phyloP scores from a whole-genome alignment of 2,797 vertebrate species.

The Ambastaia sidthimunki region DNA sequence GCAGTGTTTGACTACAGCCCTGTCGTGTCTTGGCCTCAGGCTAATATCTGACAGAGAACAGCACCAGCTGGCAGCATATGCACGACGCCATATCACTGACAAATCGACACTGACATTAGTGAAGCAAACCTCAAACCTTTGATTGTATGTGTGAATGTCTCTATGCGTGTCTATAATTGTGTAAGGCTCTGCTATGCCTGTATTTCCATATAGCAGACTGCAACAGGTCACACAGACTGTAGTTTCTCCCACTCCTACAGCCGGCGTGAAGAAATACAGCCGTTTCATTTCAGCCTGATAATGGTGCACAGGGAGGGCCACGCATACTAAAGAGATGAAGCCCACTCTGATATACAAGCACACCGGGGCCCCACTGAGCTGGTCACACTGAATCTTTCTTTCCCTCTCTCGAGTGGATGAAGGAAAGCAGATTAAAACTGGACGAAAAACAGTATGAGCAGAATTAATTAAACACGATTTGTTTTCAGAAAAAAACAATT shows the following conservation, averaged over 20 bases:
- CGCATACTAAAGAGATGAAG: slow-evolving; percentile 59
- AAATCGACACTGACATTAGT: slow-evolving; percentile 49
- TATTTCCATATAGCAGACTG: slow-evolving; percentile 11
- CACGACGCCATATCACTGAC: slow-evolving; percentile 36
- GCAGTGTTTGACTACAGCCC: slow-evolving; percentile 35
- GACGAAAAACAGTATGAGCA: slow-evolving; percentile 29
- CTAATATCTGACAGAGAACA: slow-evolving; percentile 43
- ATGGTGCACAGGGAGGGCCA: slow-evolving; percentile 54
- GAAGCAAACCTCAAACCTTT: slow-evolving; percentile 14
- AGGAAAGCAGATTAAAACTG: slow-evolving; percentile 42
- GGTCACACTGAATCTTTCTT: slow-evolving; percentile 50
- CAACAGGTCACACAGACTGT: background rate
- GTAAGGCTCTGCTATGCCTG: background rate
- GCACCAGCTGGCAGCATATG: slow-evolving; percentile 51
- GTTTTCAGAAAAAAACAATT: slow-evolving; percentile 25
- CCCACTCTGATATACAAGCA: slow-evolving; percentile 50
- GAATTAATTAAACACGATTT: slow-evolving; percentile 51
- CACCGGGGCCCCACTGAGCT: slow-evolving; percentile 48
- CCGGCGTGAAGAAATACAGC: slow-evolving; percentile 53
- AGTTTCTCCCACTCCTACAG: slow-evolving; percentile 23
- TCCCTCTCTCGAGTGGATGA: slow-evolving; percentile 47
- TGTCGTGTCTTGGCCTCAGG: slow-evolving; percentile 41
- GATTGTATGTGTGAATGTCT: background rate
- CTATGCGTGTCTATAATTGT: background rate
- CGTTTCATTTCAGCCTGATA: slow-evolving; percentile 61